Percentiles rank a stretch among this genome's conserved stretches.
Evolutionary conservation across 2,888 invertebrate genomes (phyloP).

Genomic region (Venusia cambrica): DNA sequence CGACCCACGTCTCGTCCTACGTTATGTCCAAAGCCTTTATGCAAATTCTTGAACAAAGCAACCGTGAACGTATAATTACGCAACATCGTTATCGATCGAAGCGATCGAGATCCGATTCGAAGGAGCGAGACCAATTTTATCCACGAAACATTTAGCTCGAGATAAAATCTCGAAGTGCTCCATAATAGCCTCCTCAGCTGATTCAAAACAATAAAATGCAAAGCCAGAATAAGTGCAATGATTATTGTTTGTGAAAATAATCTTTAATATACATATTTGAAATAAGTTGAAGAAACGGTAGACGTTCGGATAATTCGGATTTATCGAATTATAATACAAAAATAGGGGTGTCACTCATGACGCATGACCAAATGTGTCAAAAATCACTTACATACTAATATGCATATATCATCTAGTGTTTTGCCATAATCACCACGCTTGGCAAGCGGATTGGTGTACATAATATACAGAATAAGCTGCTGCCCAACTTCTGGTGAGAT

Average conservation of each 20-base stretch:
- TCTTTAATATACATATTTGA: too few species aligned
- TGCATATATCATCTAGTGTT: too few species aligned
- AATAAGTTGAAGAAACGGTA: too few species aligned
- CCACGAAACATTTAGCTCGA: constrained; percentile 71
- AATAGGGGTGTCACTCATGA: constrained; percentile 38
- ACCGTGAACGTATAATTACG: constrained; percentile 67
- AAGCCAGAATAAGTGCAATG: constrained; percentile 61
- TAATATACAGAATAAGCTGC: too few species aligned
- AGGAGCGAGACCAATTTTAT: constrained; percentile 76
- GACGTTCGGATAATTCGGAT: constrained; percentile 51
- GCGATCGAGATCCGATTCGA: constrained; percentile 61
- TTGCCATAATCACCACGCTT: too few species aligned
- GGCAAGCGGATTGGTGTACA: too few species aligned
- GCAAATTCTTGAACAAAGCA: constrained; percentile 52
- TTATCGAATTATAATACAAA: constrained; percentile 48
- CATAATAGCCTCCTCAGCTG: constrained; percentile 43
- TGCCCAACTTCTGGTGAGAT: too few species aligned
- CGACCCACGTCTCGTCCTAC: constrained; percentile 4
- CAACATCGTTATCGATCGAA: constrained; percentile 59
- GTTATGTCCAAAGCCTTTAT: constrained; percentile 33
- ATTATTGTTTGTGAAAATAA: constrained; percentile 70
- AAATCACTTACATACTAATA: too few species aligned
- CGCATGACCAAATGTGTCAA: too few species aligned
- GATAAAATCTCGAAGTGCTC: constrained; percentile 66
- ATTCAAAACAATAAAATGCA: constrained; percentile 65